Conservation (phyloP, 2,113 vertebrate genomes). For the Rhinolophus ferrumequinum region DNA sequence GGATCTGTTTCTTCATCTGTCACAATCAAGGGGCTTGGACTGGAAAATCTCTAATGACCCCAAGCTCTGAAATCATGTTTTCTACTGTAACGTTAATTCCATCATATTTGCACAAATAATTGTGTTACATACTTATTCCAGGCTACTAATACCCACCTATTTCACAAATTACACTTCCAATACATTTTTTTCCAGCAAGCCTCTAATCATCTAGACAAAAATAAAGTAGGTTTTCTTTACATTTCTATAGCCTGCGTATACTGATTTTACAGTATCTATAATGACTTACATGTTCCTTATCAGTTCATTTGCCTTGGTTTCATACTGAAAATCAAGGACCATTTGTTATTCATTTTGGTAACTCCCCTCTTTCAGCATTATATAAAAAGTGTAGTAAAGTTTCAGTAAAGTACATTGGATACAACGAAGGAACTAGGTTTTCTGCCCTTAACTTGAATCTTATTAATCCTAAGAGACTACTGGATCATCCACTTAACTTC, state of each 20-base stretch:
- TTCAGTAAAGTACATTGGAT: background rate
- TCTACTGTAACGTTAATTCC: background rate
- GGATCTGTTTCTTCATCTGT: background rate
- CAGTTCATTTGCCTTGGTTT: background rate
- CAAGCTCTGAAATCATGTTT: background rate
- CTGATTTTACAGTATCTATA: background rate
- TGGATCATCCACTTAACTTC: background rate
- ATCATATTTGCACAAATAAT: background rate
- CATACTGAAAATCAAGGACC: background rate
- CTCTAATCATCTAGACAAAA: background rate
- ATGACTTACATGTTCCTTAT: background rate
- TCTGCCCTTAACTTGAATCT: background rate
- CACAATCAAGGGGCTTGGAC: background rate
- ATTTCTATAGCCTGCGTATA: background rate
- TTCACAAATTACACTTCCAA: background rate
- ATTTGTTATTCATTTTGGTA: background rate
- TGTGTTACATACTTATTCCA: background rate
- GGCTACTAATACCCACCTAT: background rate
- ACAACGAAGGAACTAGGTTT: background rate
- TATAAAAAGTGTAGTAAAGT: background rate
- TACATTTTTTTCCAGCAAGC: background rate
- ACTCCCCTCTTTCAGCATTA: background rate
- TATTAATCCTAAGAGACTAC: background rate
- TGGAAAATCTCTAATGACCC: background rate
- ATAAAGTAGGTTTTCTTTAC: background rate